Conservation (phyloP, 2,888 invertebrate species). For the Pollenia amentaria region DNA sequence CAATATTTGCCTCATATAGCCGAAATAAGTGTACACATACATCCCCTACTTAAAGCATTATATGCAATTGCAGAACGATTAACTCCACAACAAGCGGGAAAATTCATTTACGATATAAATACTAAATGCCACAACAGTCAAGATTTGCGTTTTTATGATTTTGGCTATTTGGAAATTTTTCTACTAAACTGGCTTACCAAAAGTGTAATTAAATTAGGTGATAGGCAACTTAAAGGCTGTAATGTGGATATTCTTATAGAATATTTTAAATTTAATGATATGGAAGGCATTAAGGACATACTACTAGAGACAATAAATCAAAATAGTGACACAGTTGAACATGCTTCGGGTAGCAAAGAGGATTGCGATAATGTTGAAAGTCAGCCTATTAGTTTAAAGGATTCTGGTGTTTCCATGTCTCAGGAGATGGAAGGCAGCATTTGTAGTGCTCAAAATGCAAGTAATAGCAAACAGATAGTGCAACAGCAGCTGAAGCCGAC, state of each 20-base stretch:
- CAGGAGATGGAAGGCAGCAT: conserved; percentile 6
- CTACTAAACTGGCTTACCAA: conserved; percentile 81
- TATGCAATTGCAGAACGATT: conserved; percentile 85
- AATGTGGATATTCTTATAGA: conserved; percentile 80
- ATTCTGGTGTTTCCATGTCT: conserved; percentile 59
- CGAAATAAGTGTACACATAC: conserved; percentile 82
- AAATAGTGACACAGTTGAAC: conserved; percentile 59
- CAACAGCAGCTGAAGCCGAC: background rate
- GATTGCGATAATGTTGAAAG: background rate
- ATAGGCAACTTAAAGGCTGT: conserved; percentile 74
- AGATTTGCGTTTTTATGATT: conserved; percentile 80
- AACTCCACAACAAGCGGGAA: conserved; percentile 78
- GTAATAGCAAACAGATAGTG: background rate
- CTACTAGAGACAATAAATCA: conserved; percentile 77
- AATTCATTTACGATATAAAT: conserved; percentile 78
- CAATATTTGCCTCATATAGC: conserved; percentile 83
- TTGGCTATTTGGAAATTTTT: conserved; percentile 80
- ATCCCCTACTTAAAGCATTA: conserved; percentile 84
- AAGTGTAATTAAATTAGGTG: conserved; percentile 78
- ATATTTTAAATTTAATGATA: conserved; percentile 80
- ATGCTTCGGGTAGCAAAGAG: background rate
- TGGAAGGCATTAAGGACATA: conserved; percentile 76
- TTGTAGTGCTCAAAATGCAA: background rate
- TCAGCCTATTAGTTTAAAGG: conserved; percentile 19
- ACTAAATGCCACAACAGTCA: conserved; percentile 74